These are phyloP conservation scores for Callopanchax toddi DNA, from an alignment of 2,113 vertebrate species.

Conservation along the genomic window DNA sequence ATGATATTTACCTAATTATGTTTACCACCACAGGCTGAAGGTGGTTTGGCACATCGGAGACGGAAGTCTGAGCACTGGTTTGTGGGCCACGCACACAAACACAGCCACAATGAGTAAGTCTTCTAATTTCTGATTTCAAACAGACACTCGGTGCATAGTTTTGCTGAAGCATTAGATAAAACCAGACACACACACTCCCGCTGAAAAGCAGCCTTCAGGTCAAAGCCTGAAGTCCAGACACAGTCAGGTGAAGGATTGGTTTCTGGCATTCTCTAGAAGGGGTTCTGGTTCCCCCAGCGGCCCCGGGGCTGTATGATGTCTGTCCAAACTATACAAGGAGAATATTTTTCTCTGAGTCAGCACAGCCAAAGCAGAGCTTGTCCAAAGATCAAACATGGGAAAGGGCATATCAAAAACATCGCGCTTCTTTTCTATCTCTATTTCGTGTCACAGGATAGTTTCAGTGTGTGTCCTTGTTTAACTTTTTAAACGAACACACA, in stretches of 20 bases:
- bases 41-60: conserved; percentile 43
- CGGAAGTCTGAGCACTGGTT: conserved; percentile 56
- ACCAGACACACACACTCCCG: conserved; percentile 25
- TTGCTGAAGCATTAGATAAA: conserved; percentile 31
- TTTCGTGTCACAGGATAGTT: conserved; percentile 28
- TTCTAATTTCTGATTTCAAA: conserved; percentile 17
- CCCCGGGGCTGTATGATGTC: conserved; percentile 72
- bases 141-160: conserved; percentile 27
- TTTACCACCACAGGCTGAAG: conserved; percentile 50
- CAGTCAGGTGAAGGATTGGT: conserved; percentile 47
- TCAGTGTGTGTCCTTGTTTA: conserved; percentile 36
- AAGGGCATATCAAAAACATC: conserved; percentile 59
- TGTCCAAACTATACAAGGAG: conserved; percentile 78
- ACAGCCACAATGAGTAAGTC: conserved; percentile 80
- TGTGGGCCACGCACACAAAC: conserved; percentile 41
- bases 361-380: conserved; percentile 58
- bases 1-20: conserved; percentile 11
- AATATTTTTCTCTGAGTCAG: conserved; percentile 74
- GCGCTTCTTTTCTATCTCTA: conserved; percentile 27
- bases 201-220: conserved; percentile 8
- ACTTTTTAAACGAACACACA: conserved; percentile 10
- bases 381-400: conserved; percentile 78
- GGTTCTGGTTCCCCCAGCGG: conserved; percentile 57
- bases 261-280: conserved; percentile 38
- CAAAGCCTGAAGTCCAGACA: conserved; percentile 35